Percentiles rank a stretch among this genome's conserved stretches.
phyloP scores from a whole-genome alignment of 2,797 vertebrate genomes.

The Limosa lapponica region DNA sequence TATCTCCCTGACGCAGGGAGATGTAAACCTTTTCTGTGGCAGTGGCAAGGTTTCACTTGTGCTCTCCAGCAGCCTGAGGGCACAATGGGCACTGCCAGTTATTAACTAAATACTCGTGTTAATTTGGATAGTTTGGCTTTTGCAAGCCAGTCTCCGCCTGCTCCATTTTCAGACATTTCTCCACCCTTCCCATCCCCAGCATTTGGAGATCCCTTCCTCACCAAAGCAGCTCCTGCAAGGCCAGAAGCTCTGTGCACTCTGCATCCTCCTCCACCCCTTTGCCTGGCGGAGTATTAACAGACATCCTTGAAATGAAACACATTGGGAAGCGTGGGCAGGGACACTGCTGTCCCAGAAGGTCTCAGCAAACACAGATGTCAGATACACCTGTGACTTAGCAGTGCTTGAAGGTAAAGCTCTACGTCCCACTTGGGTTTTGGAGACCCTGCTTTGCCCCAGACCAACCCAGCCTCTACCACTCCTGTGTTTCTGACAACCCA shows the following conservation, averaged over 20 bases:
- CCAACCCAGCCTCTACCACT: not conserved
- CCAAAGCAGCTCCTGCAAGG: not conserved
- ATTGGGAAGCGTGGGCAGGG: not conserved
- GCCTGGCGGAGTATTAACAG: not conserved
- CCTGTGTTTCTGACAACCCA: not conserved
- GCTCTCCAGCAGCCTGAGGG: not conserved
- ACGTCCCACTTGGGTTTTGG: rapidly evolving
- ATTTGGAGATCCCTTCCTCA: not conserved
- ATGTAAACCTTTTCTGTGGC: not conserved
- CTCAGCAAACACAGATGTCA: not conserved
- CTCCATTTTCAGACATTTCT: not conserved
- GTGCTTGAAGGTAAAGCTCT: not conserved
- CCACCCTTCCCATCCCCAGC: not conserved
- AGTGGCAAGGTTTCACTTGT: not conserved
- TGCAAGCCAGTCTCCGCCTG: not conserved
- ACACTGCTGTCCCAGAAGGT: not conserved
- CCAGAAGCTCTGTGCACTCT: not conserved
- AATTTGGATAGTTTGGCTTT: not conserved
- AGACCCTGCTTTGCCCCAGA: not conserved
- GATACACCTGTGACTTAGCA: not conserved
- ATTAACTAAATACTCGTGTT: not conserved
- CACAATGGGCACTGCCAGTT: not conserved
- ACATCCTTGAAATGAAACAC: not conserved
- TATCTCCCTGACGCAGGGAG: rapidly evolving
- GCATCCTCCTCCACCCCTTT: not conserved